These are phyloP conservation scores for Phyllotreta striolata DNA, from an alignment of 2,888 invertebrate genomes.

Conservation along the genomic window DNA sequence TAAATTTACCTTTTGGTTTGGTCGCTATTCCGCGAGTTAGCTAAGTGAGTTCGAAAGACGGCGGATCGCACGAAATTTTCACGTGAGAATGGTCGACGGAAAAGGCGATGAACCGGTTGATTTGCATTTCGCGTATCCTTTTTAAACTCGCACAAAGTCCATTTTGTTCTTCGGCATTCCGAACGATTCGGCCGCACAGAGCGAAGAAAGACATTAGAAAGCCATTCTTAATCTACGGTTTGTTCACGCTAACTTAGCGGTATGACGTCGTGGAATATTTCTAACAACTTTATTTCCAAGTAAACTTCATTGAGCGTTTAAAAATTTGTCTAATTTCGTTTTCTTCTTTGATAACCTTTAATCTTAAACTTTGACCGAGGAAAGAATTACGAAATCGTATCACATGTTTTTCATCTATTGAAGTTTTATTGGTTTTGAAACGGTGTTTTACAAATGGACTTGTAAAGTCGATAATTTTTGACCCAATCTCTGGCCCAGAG, in stretches of 20 bases:
- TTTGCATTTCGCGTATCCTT: conserved; percentile 28
- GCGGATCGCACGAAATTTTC: conserved; percentile 18
- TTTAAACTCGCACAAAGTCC: conserved; percentile 16
- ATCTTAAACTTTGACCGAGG: too few relatives aligned
- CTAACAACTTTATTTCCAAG: too few relatives aligned
- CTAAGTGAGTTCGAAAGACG: conserved; percentile 1
- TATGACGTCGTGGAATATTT: too few relatives aligned
- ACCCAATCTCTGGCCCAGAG: conserved; percentile 66
- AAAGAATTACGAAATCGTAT: background rate
- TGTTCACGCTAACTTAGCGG: too few relatives aligned
- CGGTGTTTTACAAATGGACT: conserved; percentile 37
- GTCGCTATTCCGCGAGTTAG: background rate
- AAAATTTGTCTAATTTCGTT: too few relatives aligned
- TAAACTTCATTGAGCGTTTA: too few relatives aligned
- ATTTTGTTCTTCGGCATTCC: conserved; percentile 27
- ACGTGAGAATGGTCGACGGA: conserved; percentile 17
- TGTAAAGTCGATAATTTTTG: conserved; percentile 17
- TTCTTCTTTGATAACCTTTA: too few relatives aligned
- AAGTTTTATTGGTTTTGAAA: conserved; percentile 4
- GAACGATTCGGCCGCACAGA: conserved; percentile 13
- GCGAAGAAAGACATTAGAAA: background rate
- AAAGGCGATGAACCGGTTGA: conserved; percentile 32
- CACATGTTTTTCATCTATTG: background rate
- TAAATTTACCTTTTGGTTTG: background rate
- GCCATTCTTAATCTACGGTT: too few relatives aligned